phyloP scores from a whole-genome alignment of 2,888 invertebrate genomes.

The Ceratothoa steindachneri region DNA sequence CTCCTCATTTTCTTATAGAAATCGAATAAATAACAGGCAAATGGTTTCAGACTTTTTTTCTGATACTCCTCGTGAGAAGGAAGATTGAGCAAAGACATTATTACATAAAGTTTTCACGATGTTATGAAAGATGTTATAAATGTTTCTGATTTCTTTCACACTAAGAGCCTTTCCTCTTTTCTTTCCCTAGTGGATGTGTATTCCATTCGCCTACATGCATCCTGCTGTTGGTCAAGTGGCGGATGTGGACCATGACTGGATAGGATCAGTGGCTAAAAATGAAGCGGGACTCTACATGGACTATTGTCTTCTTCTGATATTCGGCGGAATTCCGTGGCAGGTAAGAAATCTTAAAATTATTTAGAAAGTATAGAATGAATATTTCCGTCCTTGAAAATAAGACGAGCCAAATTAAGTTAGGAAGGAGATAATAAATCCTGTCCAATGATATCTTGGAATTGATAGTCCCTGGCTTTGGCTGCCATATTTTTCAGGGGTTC shows the following conservation, averaged over 20 bases:
- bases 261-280: slow-evolving; percentile 56
- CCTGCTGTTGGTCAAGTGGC: slow-evolving; percentile 58
- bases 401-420: too few relatives aligned
- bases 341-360: slow-evolving; percentile 54
- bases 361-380: background rate
- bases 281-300: slow-evolving; percentile 72
- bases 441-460: too few relatives aligned
- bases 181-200: slow-evolving; percentile 60
- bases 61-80: too few relatives aligned
- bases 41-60: too few relatives aligned
- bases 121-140: background rate
- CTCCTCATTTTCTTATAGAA: too few relatives aligned
- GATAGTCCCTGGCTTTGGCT: too few relatives aligned
- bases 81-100: too few relatives aligned
- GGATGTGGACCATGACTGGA: slow-evolving; percentile 57
- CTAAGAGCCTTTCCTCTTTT: background rate
- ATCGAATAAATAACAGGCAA: too few relatives aligned
- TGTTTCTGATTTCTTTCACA: background rate
- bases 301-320: slow-evolving; percentile 78
- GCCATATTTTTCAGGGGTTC: too few relatives aligned
- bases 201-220: slow-evolving; percentile 62
- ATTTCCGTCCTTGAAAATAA: too few relatives aligned
- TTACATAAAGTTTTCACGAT: too few relatives aligned
- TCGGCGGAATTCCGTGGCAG: slow-evolving; percentile 99
- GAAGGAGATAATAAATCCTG: too few relatives aligned